A percentile compares a stretch with the other conserved stretches of the same genome.
Evolutionary conservation across 2,113 vertebrate genomes (phyloP).

Genomic region (cattle (Bos taurus)): DNA sequence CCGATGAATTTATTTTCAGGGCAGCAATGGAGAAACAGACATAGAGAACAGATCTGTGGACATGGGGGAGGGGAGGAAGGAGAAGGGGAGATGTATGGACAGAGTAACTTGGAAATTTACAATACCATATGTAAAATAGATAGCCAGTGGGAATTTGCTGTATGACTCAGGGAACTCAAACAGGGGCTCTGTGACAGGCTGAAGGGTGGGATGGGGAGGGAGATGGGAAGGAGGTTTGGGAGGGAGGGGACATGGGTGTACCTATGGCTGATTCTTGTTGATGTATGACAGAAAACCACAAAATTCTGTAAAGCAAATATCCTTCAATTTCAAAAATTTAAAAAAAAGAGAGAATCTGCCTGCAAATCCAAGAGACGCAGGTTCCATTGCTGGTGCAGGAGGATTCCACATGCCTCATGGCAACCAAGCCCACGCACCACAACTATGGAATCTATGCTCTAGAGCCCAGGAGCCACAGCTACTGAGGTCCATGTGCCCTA

Average conservation of each 20-base stretch:
- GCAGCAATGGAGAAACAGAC: neutral
- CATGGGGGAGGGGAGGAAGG: neutral
- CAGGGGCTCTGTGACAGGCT: neutral
- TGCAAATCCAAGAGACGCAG: neutral
- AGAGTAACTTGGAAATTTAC: neutral
- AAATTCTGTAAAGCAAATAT: neutral
- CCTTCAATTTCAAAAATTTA: neutral
- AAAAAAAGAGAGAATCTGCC: neutral
- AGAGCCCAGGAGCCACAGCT: neutral
- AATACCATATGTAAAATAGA: neutral
- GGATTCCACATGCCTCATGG: neutral
- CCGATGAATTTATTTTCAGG: neutral
- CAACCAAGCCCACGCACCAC: neutral
- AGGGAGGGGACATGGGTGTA: neutral
- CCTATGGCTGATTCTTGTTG: neutral
- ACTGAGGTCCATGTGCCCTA: neutral
- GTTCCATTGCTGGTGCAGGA: neutral
- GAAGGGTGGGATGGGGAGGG: neutral
- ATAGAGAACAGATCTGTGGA: neutral
- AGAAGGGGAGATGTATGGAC: neutral
- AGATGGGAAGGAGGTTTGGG: neutral
- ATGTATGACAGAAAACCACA: neutral
- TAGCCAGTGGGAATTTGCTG: neutral
- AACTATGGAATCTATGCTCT: neutral
- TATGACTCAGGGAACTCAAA: neutral